Evolutionary conservation across 2,113 vertebrate species (phyloP).

Genomic region (Psittacus erithacus): DNA sequence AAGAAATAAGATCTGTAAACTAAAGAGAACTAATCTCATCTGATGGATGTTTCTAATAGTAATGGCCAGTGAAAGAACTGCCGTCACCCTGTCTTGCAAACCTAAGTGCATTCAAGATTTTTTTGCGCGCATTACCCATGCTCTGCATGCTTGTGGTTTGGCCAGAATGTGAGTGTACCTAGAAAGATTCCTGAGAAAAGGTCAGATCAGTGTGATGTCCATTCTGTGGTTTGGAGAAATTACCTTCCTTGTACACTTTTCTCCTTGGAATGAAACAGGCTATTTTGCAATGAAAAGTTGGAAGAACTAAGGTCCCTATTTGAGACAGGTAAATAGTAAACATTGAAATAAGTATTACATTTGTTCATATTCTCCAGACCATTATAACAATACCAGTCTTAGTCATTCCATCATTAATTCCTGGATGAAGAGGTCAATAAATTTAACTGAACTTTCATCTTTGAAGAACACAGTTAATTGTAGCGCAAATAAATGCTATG

Average conservation of each 20-base stretch:
- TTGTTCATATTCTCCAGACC: background rate
- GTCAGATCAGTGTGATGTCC: background rate
- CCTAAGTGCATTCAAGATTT: background rate
- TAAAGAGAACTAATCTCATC: background rate
- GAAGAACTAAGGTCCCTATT: background rate
- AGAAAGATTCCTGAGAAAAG: background rate
- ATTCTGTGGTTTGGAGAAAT: background rate
- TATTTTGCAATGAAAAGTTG: background rate
- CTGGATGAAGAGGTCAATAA: background rate
- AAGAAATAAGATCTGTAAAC: background rate
- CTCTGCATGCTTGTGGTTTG: background rate
- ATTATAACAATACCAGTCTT: background rate
- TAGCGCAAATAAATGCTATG: slow-evolving; percentile 43
- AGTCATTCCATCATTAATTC: slow-evolving; percentile 6
- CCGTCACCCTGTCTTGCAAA: background rate
- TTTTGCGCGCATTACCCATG: background rate
- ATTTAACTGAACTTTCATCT: slow-evolving; percentile 6
- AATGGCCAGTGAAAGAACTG: background rate
- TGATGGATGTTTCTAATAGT: background rate
- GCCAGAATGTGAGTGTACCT: background rate
- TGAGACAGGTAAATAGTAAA: background rate
- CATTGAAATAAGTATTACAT: background rate
- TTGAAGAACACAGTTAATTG: background rate
- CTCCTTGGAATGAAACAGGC: background rate
- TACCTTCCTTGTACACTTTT: background rate